These are phyloP conservation scores for Setipinna tenuifilis DNA, from an alignment of 2,797 vertebrate species.

Conservation along the genomic window DNA sequence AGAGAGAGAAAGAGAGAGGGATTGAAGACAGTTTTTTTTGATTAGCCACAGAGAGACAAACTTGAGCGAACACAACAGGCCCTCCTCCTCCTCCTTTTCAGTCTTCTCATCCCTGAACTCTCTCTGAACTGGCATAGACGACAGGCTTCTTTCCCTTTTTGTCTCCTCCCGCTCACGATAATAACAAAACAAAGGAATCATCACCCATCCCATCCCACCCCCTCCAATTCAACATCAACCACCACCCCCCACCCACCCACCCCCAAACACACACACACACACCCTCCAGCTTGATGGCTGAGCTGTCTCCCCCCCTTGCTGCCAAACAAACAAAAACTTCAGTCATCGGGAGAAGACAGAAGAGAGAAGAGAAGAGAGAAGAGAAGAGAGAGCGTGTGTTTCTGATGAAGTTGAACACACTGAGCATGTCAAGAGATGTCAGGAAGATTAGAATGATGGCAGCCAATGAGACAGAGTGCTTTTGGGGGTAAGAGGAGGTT, in stretches of 20 bases:
- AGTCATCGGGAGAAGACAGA: not conserved
- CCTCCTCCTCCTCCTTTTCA: not conserved
- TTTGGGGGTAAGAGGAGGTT: no score
- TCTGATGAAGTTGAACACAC: not conserved
- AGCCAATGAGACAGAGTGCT: not conserved
- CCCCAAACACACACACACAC: no score
- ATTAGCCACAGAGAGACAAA: no score
- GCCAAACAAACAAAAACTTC: not conserved
- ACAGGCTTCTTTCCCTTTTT: not conserved
- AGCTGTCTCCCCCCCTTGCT: not conserved
- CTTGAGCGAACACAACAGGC: no score
- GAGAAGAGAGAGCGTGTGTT: not conserved
- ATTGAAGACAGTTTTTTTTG: no score
- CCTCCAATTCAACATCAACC: not conserved
- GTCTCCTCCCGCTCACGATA: not conserved
- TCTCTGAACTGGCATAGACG: not conserved
- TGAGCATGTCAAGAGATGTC: not conserved
- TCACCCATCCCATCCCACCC: not conserved
- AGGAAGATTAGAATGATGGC: not conserved
- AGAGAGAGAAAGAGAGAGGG: no score
- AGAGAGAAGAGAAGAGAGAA: no score
- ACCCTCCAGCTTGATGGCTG: no score
- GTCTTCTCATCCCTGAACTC: conserved; percentile 14
- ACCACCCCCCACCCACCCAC: no score
- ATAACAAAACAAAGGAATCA: not conserved